Base-by-base conservation (phyloP, 2,113 vertebrate genomes). In the Cettia cetti region DNA sequence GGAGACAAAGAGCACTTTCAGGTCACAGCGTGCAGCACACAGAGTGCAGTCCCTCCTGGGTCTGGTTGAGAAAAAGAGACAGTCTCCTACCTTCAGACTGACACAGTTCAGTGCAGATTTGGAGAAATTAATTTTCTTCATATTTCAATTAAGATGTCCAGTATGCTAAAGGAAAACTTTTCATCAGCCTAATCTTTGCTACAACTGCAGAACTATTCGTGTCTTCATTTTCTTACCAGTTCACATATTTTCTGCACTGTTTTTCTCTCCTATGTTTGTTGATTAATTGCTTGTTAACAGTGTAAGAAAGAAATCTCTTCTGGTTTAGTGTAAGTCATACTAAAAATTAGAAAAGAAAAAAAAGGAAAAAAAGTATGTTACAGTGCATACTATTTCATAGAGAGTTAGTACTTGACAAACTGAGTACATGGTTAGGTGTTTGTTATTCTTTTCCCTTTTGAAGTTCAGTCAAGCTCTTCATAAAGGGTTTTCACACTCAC, bases 11-110 rank as follows among this genome's bases (percentile, higher is more conserved):
- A 76, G 49, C 70, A 68, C 40, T 78, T 44, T 85, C n/a, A 37
- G 84, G 64, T 89, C 49, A 39, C 0, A 0, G 14, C 0, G 0
- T 85, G 63, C 65, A 28, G 70, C 54, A 5, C n/a, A 35, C 1
- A 0, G 21, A 61, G 40, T 35, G 6, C n/a, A 72, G 72, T 64
- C 66, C 49, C 65, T 78, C 9, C 9, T 83, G 77, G 71, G 54
- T 59, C 80, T 65, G 47, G 26, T 31, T 53, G 54, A 26, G 39
- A 11, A 66, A 49, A 83, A 40, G 84, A 95, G 37, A 61, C 65
- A 22, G 33, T 57, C 39, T 60, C 0, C 1, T 53, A 69, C 61
- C 39, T 81, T 79, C 5, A 4, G n/a, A 42, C 23, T 76, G 69
- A 42, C 60, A 63, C 21, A 74, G 63, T 77, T 82, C 54, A 70